These are phyloP conservation scores for Takifugu bimaculatus DNA, from an alignment of 2,113 vertebrate species.

Conservation along the genomic window DNA sequence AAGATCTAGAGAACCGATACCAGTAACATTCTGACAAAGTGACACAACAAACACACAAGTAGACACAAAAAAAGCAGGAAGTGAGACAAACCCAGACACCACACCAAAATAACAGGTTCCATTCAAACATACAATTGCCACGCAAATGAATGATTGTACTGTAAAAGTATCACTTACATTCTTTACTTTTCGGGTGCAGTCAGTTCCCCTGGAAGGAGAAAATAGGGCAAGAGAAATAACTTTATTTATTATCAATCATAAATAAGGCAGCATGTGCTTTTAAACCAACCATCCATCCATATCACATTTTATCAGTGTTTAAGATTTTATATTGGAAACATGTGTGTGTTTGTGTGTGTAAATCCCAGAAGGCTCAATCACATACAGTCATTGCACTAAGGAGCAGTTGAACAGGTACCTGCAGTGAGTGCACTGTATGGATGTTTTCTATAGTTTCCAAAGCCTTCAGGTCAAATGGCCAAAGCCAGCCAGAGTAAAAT, in stretches of 20 bases:
- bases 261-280: conserved; percentile 2
- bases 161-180: conserved; percentile 84
- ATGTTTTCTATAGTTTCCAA: not conserved
- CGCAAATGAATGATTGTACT: conserved; percentile 37
- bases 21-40: not conserved
- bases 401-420: too few relatives aligned
- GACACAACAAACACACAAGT: not conserved
- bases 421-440: too few relatives aligned
- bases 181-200: conserved; percentile 89
- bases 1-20: not conserved
- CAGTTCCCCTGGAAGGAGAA: conserved; percentile 75
- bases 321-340: too few relatives aligned
- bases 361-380: too few relatives aligned
- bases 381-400: too few relatives aligned
- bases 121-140: conserved; percentile 39
- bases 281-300: not conserved
- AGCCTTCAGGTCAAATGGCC: conserved; percentile 4
- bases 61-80: not conserved
- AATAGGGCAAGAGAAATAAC: conserved; percentile 13
- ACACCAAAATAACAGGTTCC: conserved; percentile 25
- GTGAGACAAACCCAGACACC: conserved; percentile 12
- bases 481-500: not conserved
- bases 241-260: conserved; percentile 8
- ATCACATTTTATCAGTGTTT: too few relatives aligned
- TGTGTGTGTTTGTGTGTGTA: too few relatives aligned